A percentile compares a stretch with the other conserved stretches of the same genome.
Conservation (phyloP, 2,888 invertebrate genomes). For the Pristionchus entomophagus region DNA sequence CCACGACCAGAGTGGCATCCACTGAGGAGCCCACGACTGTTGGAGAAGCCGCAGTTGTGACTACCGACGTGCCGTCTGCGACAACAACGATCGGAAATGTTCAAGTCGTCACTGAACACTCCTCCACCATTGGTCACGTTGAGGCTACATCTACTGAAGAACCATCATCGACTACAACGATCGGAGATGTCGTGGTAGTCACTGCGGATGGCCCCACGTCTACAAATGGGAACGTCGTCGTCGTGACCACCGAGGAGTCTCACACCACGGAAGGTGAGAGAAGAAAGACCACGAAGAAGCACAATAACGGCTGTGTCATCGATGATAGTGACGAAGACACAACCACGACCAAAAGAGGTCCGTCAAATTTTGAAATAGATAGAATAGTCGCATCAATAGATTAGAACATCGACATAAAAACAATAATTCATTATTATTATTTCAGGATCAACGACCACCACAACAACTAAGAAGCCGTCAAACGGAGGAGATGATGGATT, state of each 20-base stretch:
- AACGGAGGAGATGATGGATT: slow-evolving; percentile 33
- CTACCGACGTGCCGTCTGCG: neutral
- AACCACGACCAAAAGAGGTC: slow-evolving; percentile 17
- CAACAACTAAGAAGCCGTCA: neutral
- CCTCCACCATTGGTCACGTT: neutral
- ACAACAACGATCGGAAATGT: neutral
- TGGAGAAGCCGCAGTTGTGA: neutral
- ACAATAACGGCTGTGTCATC: slow-evolving; percentile 31
- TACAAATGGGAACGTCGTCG: neutral
- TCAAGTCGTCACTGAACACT: neutral
- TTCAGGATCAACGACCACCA: neutral
- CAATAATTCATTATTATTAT: neutral
- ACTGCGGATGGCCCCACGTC: neutral
- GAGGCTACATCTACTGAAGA: neutral
- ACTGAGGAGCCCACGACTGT: slow-evolving; percentile 4
- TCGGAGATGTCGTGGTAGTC: neutral
- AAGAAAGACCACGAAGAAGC: slow-evolving; percentile 38
- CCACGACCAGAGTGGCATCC: neutral
- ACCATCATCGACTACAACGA: neutral
- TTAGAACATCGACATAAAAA: neutral
- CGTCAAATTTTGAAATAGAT: neutral
- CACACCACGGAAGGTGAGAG: slow-evolving; percentile 32
- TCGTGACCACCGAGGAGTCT: slow-evolving; percentile 16
- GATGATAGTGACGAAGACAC: slow-evolving; percentile 35
- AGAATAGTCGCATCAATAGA: neutral